phyloP scores from a whole-genome alignment of 2,113 vertebrate species.

The Elephantulus edwardii region DNA sequence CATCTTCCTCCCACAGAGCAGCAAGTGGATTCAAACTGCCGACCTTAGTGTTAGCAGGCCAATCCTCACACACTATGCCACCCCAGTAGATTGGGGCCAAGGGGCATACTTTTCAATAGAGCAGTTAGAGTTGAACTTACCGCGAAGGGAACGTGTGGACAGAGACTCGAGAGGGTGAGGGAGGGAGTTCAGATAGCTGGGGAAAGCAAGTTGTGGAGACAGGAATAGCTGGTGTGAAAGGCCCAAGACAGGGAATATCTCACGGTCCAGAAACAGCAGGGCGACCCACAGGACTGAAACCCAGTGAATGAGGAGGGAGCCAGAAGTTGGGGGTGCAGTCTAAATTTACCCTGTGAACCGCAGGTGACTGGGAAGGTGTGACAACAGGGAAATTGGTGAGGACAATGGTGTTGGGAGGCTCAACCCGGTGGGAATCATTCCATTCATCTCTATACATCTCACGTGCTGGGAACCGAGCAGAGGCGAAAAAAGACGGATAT shows the following conservation, averaged over 20 bases:
- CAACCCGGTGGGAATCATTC: not conserved
- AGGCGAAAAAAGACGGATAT: not conserved
- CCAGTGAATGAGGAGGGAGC: not conserved
- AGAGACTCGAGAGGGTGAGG: not conserved
- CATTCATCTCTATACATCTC: slow-evolving; percentile 17
- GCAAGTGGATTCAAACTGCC: no score
- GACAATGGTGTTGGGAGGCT: not conserved
- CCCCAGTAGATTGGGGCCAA: no score
- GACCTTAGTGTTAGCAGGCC: no score
- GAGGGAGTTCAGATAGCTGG: no score
- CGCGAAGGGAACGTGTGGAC: not conserved
- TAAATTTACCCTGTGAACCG: not conserved
- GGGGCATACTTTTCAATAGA: not conserved
- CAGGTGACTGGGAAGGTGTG: accelerated
- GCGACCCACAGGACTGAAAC: not conserved
- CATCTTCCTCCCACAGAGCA: no score
- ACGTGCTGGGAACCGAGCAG: not conserved
- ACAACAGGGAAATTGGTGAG: not conserved
- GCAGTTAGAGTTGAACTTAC: not conserved
- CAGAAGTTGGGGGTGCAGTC: not conserved
- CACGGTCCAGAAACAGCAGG: not conserved
- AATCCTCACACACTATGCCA: no score
- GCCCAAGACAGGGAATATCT: not conserved
- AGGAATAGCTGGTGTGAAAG: not conserved
- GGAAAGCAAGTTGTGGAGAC: no score